These are phyloP conservation scores for Crypturellus tataupa DNA, from an alignment of 2,797 vertebrate species.

Conservation along the genomic window DNA sequence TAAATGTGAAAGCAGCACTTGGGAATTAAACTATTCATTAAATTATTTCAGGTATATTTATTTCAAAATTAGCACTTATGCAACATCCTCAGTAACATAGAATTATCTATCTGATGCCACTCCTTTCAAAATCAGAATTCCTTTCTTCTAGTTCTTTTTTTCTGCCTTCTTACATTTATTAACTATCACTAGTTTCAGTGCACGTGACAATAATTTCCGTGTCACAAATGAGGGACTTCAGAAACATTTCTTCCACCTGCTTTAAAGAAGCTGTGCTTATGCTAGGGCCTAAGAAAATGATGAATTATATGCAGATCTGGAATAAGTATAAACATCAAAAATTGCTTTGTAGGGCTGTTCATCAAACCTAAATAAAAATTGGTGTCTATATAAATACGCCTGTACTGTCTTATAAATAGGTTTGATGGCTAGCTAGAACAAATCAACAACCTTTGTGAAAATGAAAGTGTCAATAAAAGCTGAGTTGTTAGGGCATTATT, in stretches of 20 bases:
- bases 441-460: neutral
- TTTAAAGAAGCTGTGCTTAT: neutral
- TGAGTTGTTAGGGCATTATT: neutral
- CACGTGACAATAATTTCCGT: neutral
- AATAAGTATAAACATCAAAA: neutral
- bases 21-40: neutral
- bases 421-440: neutral
- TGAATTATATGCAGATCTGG: neutral
- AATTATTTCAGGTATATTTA: neutral
- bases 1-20: neutral
- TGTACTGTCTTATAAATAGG: neutral
- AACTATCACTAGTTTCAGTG: neutral
- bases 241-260: neutral
- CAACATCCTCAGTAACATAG: neutral
- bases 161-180: neutral
- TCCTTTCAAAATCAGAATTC: neutral
- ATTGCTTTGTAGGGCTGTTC: fast-evolving
- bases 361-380: neutral
- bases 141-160: neutral
- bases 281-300: neutral
- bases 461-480: neutral
- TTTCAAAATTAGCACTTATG: neutral
- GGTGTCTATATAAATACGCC: neutral
- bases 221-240: neutral
- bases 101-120: neutral